Base-by-base conservation (phyloP, 2,797 vertebrate species). In the Lophotriccus pileatus region DNA sequence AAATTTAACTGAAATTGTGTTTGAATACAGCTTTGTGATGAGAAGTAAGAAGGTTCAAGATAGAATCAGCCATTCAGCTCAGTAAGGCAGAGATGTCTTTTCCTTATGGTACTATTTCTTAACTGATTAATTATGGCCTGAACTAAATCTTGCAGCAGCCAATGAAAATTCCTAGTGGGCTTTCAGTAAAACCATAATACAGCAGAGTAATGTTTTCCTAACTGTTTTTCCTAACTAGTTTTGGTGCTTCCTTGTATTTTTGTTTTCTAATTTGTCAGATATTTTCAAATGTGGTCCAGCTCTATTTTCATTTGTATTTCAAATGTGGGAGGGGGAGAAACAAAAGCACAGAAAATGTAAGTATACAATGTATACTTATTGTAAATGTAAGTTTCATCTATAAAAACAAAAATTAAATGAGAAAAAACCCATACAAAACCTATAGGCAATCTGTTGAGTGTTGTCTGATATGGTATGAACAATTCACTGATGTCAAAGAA, bases 391-490 rank as follows among this genome's bases (percentile, higher is more conserved):
- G n/a, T 84, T 81, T 70, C 17, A 78, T 6, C 7, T 63, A 28
- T 32, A 23, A 81, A 84, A 12, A 8, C 2, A 72, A 70, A 84
- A 75, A 20, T 4, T n/a, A 21, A 32, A 37, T 34, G 23, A 84
- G 36, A 7, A 53, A 74, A 44, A 66, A 70, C 10, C 23, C 25
- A 27, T 37, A 36, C 3, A 63, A 78, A 77, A 12, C 2, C 12
- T 52, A 12, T 7, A 23, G 2, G 0, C 5, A 74, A 4, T n/a
- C 24, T 74, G 7, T 44, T 36, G 15, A 5, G 2, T 63, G 22
- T 52, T 72, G 23, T 25, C 70, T 41, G 37, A 19, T 36, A 39
- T 7, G 8, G 8, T 37, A 46, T 53, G 32, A 88, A 76, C 7
- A 5, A 34, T 58, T 81, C 32, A 66, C 7, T 47, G 17, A 44